Evolutionary conservation across 2,888 invertebrate species (phyloP), one percentile per base, ranked within the genome.

Genomic region (Sympetrum striolatum): DNA sequence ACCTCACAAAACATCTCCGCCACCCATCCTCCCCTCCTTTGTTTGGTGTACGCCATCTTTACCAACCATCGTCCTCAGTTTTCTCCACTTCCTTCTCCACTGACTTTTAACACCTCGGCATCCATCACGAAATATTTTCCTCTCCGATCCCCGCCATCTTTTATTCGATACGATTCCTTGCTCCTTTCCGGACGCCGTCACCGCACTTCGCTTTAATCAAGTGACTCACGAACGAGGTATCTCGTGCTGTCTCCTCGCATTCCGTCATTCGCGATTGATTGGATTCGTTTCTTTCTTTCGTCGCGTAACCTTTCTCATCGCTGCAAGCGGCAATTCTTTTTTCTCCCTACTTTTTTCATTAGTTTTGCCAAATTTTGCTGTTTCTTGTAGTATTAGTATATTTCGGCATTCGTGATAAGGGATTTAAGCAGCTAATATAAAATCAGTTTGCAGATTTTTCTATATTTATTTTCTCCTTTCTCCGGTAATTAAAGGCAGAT

Each of bases 1-100:
- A 60, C 86, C 86, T 86, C 86, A 86, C 86, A 86, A 86, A 86
- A 86, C 86, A 86, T 60, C 86, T 37, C 86, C 58, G n/a, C 60
- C 58, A 35, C 86, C 58, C 64, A 60, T 60, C 58, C 60, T 86
- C 60, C 60, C 10, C 31, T 80, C 39, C 37, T 80, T 80, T 80
- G n/a, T 35, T 82, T 37, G 39, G 37, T 37, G 80, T 35, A 31
- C 73, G 73, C 73, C 73, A 73, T 73, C 73, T 73, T 73, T 73
- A 73, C 73, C 73, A 5, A 15, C 73, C 73, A 31, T 73, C 73
- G 73, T 73, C 73, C 25, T 73, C 73, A 73, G 73, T 73, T 73
- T 73, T 73, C 73, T 73, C 25, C 73, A 73, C 73, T 73, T 73
- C 73, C 73, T 73, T 22, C 73, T 73, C 73, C 25, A 10, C 73